phyloP scores from a whole-genome alignment of 2,888 invertebrate genomes.

The Brachycybe producta region DNA sequence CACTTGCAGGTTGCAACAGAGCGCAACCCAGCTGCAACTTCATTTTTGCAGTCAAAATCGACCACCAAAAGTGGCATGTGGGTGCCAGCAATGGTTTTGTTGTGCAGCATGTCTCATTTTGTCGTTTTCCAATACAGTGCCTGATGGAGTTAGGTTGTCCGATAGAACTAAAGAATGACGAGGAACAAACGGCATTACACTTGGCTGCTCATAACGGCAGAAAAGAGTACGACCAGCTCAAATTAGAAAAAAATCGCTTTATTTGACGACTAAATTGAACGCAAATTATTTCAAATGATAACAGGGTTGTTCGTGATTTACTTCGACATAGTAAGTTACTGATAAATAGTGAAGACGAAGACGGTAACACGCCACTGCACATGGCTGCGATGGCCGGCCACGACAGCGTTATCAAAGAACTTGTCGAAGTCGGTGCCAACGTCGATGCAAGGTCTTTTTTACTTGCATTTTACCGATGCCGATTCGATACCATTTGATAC shows the following conservation, averaged over 20 bases:
- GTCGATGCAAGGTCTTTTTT: conserved; percentile 33
- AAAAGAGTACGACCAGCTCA: conserved; percentile 20
- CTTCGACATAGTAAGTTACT: conserved; percentile 29
- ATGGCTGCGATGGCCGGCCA: conserved; percentile 35
- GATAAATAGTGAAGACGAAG: conserved; percentile 36
- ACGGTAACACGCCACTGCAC: conserved; percentile 36
- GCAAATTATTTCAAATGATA: neutral
- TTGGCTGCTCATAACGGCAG: conserved; percentile 34
- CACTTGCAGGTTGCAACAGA: too few species aligned
- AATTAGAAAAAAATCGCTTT: neutral
- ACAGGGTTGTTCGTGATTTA: conserved; percentile 32
- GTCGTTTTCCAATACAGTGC: conserved; percentile 26
- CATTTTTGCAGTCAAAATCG: too few species aligned
- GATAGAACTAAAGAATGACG: conserved; percentile 36
- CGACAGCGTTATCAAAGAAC: conserved; percentile 29
- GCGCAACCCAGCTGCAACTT: too few species aligned
- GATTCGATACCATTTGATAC: neutral
- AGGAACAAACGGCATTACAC: conserved; percentile 38
- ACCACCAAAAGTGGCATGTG: too few species aligned
- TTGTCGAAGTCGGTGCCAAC: conserved; percentile 30
- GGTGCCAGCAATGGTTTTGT: neutral
- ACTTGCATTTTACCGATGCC: neutral
- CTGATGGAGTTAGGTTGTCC: conserved; percentile 33
- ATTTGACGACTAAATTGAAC: neutral
- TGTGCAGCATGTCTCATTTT: neutral